Evolutionary conservation across 53 echinoderm and acorn worm species (phyloP).

Genomic region (Arbacia lixula): DNA sequence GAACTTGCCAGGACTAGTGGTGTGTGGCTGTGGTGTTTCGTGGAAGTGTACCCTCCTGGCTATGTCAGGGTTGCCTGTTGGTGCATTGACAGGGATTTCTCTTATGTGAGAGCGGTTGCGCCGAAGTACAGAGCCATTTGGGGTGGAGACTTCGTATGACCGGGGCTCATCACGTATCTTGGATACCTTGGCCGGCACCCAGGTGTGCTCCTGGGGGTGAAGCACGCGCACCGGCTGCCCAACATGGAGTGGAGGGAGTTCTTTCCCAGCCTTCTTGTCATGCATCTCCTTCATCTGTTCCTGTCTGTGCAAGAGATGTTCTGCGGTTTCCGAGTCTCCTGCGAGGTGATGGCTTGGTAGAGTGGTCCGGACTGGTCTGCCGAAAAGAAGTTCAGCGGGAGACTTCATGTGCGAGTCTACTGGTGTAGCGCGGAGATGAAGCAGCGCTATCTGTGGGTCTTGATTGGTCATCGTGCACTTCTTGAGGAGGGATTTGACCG

Average conservation of each 20-base stretch:
- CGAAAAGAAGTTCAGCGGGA: constrained; percentile 72
- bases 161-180: constrained; percentile 65
- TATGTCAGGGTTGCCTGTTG: too few relatives aligned
- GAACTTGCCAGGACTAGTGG: too few relatives aligned
- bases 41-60: too few relatives aligned
- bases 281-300: constrained; percentile 56
- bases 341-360: constrained; percentile 65
- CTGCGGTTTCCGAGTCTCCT: not conserved
- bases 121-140: constrained; percentile 61
- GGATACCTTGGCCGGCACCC: constrained; percentile 62
- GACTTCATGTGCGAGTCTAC: constrained; percentile 63
- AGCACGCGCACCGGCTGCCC: constrained; percentile 66
- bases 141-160: constrained; percentile 66
- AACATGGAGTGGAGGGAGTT: constrained; percentile 59
- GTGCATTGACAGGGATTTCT: constrained; percentile 9
- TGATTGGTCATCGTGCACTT: constrained; percentile 67
- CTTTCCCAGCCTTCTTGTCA: constrained; percentile 53
- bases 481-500: constrained; percentile 61
- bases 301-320: constrained; percentile 24
- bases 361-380: constrained; percentile 54
- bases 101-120: constrained; percentile 69
- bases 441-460: constrained; percentile 52
- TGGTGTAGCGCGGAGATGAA: constrained; percentile 64
- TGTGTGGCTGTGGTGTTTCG: too few relatives aligned
- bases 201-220: constrained; percentile 54